Base-by-base conservation (phyloP, 2,113 vertebrate species). In the Rhizomys pruinosus region DNA sequence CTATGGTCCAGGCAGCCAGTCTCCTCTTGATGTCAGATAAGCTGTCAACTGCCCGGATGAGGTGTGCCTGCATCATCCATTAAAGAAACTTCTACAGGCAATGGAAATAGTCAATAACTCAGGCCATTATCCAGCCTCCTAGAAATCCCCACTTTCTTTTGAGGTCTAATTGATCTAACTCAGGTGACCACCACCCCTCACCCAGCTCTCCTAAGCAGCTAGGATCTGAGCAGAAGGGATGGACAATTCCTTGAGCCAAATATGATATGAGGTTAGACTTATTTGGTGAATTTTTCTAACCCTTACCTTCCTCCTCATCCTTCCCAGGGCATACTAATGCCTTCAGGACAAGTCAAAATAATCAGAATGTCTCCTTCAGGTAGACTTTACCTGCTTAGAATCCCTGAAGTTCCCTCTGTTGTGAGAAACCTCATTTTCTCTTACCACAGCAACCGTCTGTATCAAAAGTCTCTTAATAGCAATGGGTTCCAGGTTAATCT, bases 161-260 rank as follows among this genome's bases (percentile, higher is more conserved):
- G 1, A 11, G 9, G 22, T 86, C 42, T 2, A 39, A 52, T 42
- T 44, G 11, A 63, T 11, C 42, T 13, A 66, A 15, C 19, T 29
- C 2, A 0, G 78, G n/a, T 63, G 17, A 12, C 34, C 10, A 8
- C 16, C 15, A 16, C 19, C 29, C 8, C n/a, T 16, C n/a, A 76
- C 29, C 16, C 44, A 27, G 1, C 29, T 61, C 16, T 11, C 15
- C 7, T 1, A 7, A 12, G 39, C 44, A 37, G 32, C 64, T 69
- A 20, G 2, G 37, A 59, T 20, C 13, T 29, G 3, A 0, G 1
- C 29, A 55, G 57, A 42, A 89, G 73, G 47, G 47, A 59, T 12
- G 16, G 44, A 1, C 0, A 27, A 68, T 39, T 61, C 29, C 13
- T 52, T 55, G n/a, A 78, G 32, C 57, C n/a, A 61, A 44, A n/a